Base-by-base conservation (phyloP, 1,140 invertebrate species). In the Dreissena rostriformis region DNA sequence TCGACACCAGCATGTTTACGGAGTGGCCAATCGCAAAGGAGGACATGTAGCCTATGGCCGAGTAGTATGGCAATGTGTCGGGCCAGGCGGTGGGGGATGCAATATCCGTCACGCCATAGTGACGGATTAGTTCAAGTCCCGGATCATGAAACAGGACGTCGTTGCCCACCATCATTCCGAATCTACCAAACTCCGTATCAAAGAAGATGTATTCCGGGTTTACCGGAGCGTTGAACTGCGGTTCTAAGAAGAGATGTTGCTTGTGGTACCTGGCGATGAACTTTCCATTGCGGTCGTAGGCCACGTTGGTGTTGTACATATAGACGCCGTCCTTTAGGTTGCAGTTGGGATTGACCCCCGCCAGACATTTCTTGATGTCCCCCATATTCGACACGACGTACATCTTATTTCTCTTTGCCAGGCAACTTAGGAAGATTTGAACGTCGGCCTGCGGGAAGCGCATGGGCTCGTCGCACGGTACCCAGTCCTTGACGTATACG, bases 291-390 rank as follows among this genome's bases (percentile, higher is more conserved):
- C 95, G 93, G 88, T 96, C 95, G 88, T 96, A 96, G 0, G 96
- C 96, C 0, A 97, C 94, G 87, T 97, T 96, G 0, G 96, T 97
- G 88, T 97, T 98, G 91, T 96, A 97, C 26, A 95, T 93, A 72
- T 94, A 93, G 7, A 87, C 84, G 1, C 92, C 93, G 66, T 95
- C 93, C 8, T 39, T 39, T 0, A 88, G 80, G 26, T 95, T 95
- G 22, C 88, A 92, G 61, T 95, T 94, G 15, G 95, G 92, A 11
- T 91, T 91, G 0, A 85, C 61, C 26, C 89, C 86, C 0, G 84
- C 87, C 11, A 53, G n/a, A 89, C 96, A 96, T 65, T 94, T 88
- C 24, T 94, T 90, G 49, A 95, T 93, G 90, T 97, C 96, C 11
- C 95, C 94, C 0, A 97, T 92, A 91, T 98, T 97, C 0, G 96